Percentiles rank a stretch among this genome's conserved stretches.
phyloP scores from a whole-genome alignment of 2,797 vertebrate species.

The Melanotaenia maccullochi region DNA sequence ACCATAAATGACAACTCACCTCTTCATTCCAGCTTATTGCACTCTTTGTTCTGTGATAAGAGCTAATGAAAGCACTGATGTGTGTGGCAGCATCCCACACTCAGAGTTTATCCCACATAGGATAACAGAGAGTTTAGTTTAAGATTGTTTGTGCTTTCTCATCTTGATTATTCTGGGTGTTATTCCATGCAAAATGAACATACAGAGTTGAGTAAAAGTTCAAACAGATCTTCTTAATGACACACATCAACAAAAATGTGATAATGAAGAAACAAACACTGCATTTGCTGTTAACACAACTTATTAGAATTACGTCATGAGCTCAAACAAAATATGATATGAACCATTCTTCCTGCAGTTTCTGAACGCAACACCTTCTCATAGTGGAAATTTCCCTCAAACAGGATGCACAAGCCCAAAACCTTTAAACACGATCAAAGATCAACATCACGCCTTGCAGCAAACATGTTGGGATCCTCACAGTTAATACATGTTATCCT shows the following conservation, averaged over 20 bases:
- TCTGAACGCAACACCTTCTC: not conserved
- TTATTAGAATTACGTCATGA: not conserved
- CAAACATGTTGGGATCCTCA: not conserved
- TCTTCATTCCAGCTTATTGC: slow-evolving; percentile 34
- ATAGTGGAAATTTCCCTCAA: not conserved
- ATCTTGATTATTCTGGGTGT: not conserved
- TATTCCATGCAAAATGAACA: not conserved
- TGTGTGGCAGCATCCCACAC: not conserved
- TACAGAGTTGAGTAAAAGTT: no score
- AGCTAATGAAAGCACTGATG: not conserved
- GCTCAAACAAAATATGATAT: no score
- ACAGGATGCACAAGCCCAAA: not conserved
- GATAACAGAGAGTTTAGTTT: slow-evolving; percentile 4
- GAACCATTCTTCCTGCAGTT: not conserved
- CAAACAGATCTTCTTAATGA: no score
- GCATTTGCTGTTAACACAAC: not conserved
- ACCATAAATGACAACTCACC: slow-evolving; percentile 13
- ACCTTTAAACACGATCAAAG: not conserved
- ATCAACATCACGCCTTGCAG: not conserved
- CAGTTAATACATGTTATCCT: not conserved
- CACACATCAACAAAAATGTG: not conserved
- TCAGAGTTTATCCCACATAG: slow-evolving; percentile 1
- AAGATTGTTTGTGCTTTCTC: slow-evolving; percentile 2
- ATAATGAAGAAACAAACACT: not conserved
- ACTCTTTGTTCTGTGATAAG: slow-evolving; percentile 46